Conservation (phyloP, 92 coral and sea anemone genomes). For the Anthopleura xanthogrammica region DNA sequence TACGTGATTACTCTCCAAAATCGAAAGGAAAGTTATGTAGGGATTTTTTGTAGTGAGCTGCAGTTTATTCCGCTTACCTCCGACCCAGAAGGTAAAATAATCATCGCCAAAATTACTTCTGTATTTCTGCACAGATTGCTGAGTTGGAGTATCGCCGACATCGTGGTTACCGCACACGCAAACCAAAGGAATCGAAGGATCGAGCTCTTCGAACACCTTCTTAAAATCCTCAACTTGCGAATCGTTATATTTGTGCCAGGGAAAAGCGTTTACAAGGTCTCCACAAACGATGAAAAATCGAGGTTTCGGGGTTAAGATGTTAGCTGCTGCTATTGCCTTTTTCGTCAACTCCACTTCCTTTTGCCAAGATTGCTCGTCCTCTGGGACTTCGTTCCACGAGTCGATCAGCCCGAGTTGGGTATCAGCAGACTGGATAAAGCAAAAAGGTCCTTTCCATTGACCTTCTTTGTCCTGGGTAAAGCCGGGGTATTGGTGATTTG, state of each 20-base stretch:
- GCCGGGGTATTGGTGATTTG: constrained; percentile 62
- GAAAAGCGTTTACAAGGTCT: constrained; percentile 94
- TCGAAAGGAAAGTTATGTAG: not conserved
- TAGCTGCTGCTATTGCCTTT: constrained; percentile 81
- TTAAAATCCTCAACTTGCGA: constrained; percentile 89
- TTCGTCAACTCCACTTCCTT: constrained; percentile 76
- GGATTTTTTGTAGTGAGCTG: not conserved
- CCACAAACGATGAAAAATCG: constrained; percentile 98
- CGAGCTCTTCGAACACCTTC: constrained; percentile 79
- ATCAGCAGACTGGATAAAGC: constrained; percentile 93
- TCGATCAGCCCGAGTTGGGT: constrained; percentile 95
- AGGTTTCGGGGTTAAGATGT: constrained; percentile 85
- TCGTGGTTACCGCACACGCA: constrained; percentile 99
- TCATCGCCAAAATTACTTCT: constrained; percentile 91
- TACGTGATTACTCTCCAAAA: not conserved
- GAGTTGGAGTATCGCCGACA: constrained; percentile 86
- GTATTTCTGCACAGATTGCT: constrained; percentile 71
- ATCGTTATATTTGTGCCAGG: constrained; percentile 73
- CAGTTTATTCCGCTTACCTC: constrained; percentile 62
- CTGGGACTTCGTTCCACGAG: constrained; percentile 85
- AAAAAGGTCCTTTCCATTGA: constrained; percentile 90
- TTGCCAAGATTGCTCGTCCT: constrained; percentile 80
- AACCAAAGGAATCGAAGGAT: constrained; percentile 82
- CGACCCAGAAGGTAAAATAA: constrained; percentile 94
- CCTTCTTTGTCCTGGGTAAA: constrained; percentile 88